Evolutionary conservation across 2,113 vertebrate species (phyloP).

Genomic region (Opisthocomus hoazin): DNA sequence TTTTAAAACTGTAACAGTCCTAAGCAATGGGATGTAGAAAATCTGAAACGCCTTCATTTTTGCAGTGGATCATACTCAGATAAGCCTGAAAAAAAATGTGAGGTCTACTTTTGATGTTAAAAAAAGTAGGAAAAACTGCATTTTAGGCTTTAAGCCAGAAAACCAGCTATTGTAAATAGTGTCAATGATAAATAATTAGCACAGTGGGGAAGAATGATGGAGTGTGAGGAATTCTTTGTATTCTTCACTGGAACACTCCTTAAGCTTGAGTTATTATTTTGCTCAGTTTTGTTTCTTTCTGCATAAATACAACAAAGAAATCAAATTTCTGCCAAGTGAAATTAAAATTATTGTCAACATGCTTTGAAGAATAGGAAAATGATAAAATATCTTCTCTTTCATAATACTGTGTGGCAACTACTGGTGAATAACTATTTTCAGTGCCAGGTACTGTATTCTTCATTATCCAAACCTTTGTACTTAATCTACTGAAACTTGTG

Average conservation of each 20-base stretch:
- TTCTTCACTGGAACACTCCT: neutral
- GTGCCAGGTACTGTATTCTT: neutral
- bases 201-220: neutral
- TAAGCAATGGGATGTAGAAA: neutral
- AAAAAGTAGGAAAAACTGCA: neutral
- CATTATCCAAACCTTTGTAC: neutral
- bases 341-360: neutral
- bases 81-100: neutral
- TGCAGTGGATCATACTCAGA: neutral
- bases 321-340: neutral
- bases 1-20: neutral
- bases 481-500: neutral
- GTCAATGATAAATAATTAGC: neutral
- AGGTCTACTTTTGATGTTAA: neutral
- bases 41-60: neutral
- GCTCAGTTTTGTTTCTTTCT: neutral
- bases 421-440: neutral
- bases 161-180: neutral
- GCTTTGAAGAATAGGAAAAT: neutral
- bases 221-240: neutral
- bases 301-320: neutral
- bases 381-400: neutral
- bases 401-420: neutral
- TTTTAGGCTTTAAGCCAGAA: neutral
- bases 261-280: neutral